These are phyloP conservation scores for Cheilosia variabilis DNA, from an alignment of 2,888 invertebrate species.

Conservation along the genomic window DNA sequence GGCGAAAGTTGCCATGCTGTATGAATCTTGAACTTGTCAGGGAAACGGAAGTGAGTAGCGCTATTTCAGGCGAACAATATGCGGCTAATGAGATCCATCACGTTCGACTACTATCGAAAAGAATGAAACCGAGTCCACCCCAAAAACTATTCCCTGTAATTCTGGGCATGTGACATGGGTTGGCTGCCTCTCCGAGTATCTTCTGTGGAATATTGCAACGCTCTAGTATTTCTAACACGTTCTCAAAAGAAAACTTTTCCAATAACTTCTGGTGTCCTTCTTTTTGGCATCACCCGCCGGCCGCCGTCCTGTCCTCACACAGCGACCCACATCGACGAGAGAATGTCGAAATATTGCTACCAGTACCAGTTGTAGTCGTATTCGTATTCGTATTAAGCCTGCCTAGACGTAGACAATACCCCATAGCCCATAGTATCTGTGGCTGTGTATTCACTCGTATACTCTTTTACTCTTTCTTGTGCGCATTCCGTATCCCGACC, in stretches of 20 bases:
- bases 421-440: not conserved
- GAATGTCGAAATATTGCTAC: slow-evolving; percentile 60
- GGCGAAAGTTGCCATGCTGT: slow-evolving; percentile 42
- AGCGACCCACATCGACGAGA: slow-evolving; percentile 41
- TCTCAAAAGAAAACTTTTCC: slow-evolving; percentile 75
- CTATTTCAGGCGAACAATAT: slow-evolving; percentile 52
- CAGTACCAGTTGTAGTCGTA: slow-evolving; percentile 7
- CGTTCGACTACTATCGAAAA: slow-evolving; percentile 37
- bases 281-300: slow-evolving; percentile 44
- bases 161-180: slow-evolving; percentile 28
- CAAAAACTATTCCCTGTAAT: slow-evolving; percentile 28
- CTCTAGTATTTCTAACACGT: slow-evolving; percentile 74
- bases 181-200: slow-evolving; percentile 23
- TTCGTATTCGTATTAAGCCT: not conserved
- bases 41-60: slow-evolving; percentile 59
- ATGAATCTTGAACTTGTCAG: slow-evolving; percentile 65
- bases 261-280: slow-evolving; percentile 75
- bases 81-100: slow-evolving; percentile 68
- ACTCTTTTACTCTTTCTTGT: not conserved
- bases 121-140: slow-evolving; percentile 7
- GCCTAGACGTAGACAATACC: slow-evolving; percentile 69
- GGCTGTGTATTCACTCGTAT: not conserved
- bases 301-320: not conserved
- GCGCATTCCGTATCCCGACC: slow-evolving; percentile 72
- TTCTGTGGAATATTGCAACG: slow-evolving; percentile 47